Evolutionary conservation across 2,113 vertebrate genomes (phyloP).

Genomic region (Anoplopoma fimbria): DNA sequence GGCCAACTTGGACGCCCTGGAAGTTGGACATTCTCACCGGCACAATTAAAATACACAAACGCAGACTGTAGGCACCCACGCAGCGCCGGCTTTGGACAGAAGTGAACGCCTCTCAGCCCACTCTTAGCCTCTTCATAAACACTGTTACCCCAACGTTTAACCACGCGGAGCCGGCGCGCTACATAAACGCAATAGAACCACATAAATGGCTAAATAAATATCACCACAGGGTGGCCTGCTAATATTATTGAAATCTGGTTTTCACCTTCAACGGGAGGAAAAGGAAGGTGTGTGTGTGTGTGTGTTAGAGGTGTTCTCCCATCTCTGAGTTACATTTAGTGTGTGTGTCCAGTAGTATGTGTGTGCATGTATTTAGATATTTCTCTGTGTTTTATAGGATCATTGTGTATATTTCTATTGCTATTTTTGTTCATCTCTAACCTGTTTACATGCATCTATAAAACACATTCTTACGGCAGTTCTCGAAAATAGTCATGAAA

Average conservation of each 20-base stretch:
- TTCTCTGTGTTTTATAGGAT: no score
- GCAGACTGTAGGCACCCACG: constrained; percentile 49
- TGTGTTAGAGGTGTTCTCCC: not conserved
- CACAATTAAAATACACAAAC: constrained; percentile 58
- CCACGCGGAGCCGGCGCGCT: constrained; percentile 51
- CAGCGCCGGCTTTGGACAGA: constrained; percentile 31
- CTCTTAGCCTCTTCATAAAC: constrained; percentile 61
- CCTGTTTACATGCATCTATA: not conserved
- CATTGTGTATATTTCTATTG: not conserved
- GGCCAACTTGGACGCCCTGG: constrained; percentile 42
- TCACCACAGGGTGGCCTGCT: constrained; percentile 70
- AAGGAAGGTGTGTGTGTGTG: not conserved
- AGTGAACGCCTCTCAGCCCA: constrained; percentile 25
- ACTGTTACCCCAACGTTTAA: constrained; percentile 51
- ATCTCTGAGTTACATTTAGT: constrained; percentile 5
- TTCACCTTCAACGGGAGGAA: constrained; percentile 49
- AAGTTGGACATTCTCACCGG: constrained; percentile 11
- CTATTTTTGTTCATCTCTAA: not conserved
- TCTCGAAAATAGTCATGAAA: no score
- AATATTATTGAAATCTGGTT: constrained; percentile 61
- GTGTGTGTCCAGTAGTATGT: not conserved
- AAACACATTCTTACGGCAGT: no score
- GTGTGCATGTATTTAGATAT: no score
- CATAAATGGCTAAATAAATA: constrained; percentile 72
- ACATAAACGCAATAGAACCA: constrained; percentile 57